Conservation (phyloP, 1,140 invertebrate genomes). For the Caenorhabditis briggsae region DNA sequence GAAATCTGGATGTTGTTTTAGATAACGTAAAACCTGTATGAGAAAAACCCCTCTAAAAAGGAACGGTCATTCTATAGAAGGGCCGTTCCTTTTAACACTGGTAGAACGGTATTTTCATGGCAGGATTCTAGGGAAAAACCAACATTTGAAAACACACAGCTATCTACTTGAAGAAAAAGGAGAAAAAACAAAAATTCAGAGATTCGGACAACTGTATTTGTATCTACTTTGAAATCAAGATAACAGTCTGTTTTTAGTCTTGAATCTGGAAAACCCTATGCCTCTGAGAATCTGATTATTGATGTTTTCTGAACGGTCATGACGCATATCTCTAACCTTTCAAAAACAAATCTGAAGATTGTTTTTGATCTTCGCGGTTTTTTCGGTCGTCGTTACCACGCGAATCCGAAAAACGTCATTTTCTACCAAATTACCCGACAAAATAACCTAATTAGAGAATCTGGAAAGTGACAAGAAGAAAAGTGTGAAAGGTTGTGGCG, state of each 20-base stretch:
- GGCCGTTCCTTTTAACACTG: no score
- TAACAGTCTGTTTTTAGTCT: background rate
- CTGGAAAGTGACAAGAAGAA: slow-evolving; percentile 8
- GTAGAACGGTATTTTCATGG: no score
- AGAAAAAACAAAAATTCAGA: background rate
- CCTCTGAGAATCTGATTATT: background rate
- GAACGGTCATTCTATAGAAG: no score
- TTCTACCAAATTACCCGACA: background rate
- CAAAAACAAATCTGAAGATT: slow-evolving; percentile 29
- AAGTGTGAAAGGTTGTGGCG: slow-evolving; percentile 26
- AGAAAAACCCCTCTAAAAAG: no score
- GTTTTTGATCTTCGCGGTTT: slow-evolving; percentile 25
- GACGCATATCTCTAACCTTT: background rate
- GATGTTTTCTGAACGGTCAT: slow-evolving; percentile 42
- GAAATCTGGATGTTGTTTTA: no score
- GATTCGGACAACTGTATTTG: background rate
- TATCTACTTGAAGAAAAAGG: background rate
- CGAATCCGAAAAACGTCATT: background rate
- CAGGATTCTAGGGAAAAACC: no score
- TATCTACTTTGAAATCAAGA: background rate
- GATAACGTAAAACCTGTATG: no score
- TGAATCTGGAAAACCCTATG: background rate
- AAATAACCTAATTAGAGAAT: slow-evolving; percentile 16
- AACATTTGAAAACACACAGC: background rate
- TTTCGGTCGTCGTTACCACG: background rate